Evolutionary conservation across 1,140 invertebrate genomes (phyloP), one percentile per base, ranked within the genome.

Genomic region (Anadara kagoshimensis): DNA sequence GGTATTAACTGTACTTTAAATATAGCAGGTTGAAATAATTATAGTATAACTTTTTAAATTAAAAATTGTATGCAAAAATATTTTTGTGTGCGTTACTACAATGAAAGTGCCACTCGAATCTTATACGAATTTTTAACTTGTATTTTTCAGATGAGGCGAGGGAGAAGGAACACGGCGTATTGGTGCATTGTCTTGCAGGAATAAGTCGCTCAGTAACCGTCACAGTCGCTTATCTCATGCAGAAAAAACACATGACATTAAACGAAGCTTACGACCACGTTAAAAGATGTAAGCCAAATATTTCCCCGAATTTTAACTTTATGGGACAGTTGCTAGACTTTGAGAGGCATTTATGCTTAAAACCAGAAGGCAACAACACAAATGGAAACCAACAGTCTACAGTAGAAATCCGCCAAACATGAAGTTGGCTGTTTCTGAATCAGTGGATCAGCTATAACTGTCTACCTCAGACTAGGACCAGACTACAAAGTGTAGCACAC

Each of bases 231-330:
- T 89, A 89, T 67, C 80, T 89, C 26, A 89, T 89, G 88, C 78
- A 84, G n/a, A 83, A 94, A 87, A 94, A 95, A 71, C 83, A 92
- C 54, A 92, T 98, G 75, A 93, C 93, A 69, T 91, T 98, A 78
- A 97, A 98, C 87, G 95, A 98, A 83, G 97, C 97, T 53, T 98
- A 98, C 90, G 96, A 96, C 87, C 91, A 96, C 83, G 95, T 98
- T 59, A 94, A 96, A 84, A 92, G 93, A 78, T 94, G 95, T 85
- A 98, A 98, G 90, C 93, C 95, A 47, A 96, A 97, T 90, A 95
- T 98, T 75, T 95, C 95, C 69, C 97, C 95, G 63, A 99, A 99
- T 91, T 98, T 99, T 89, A 96, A 98, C 90, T 99, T 99, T 88
- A 98, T 99, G 96, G 94, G 97, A 43, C 96, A 98, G 88, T 91